phyloP scores from a whole-genome alignment of 2,888 invertebrate species.

The Caenorhabditis wallacei region DNA sequence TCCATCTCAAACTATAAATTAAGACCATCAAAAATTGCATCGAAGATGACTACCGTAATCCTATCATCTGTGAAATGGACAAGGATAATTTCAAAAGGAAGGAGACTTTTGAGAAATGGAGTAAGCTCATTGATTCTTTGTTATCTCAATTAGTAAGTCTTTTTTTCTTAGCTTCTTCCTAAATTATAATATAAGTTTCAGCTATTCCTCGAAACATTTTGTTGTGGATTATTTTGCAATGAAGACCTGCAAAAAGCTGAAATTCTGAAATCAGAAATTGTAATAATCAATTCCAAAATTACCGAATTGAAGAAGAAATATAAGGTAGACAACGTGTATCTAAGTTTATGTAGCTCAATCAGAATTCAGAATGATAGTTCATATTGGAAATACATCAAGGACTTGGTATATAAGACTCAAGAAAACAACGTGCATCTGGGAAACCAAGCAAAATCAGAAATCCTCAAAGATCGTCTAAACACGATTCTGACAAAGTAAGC shows the following conservation, averaged over 20 bases:
- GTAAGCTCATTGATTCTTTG: background rate
- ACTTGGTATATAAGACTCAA: background rate
- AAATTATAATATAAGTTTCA: background rate
- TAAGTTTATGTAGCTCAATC: too few species aligned
- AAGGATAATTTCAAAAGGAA: background rate
- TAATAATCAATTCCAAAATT: background rate
- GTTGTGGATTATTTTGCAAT: background rate
- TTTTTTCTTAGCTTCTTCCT: too few species aligned
- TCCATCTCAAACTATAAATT: background rate
- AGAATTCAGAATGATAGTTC: background rate
- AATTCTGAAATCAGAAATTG: background rate
- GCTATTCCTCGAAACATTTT: background rate
- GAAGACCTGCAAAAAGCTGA: background rate
- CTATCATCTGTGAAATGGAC: background rate
- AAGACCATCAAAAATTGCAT: background rate
- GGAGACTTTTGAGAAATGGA: slow-evolving; percentile 2
- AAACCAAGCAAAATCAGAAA: background rate
- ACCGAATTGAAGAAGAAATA: too few species aligned
- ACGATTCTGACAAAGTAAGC: background rate
- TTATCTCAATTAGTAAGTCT: background rate
- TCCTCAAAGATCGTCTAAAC: background rate
- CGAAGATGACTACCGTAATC: background rate
- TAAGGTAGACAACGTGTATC: too few species aligned
- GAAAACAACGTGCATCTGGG: background rate
- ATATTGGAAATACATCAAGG: background rate